phyloP scores from a whole-genome alignment of 2,113 vertebrate genomes.

The Elaphurus davidianus region DNA sequence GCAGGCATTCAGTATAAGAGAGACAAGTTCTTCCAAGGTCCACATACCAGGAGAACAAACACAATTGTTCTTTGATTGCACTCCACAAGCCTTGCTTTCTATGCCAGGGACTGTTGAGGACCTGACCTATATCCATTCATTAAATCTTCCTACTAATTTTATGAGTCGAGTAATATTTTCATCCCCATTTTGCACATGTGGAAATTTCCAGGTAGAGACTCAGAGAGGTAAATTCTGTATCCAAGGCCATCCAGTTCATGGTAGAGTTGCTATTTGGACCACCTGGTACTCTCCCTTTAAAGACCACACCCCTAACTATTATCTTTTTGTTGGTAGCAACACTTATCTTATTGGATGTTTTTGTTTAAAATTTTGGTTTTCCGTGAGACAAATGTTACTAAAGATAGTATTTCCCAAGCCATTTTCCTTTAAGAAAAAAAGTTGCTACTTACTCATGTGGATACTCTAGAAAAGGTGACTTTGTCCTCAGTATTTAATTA shows the following conservation, averaged over 20 bases:
- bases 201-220: neutral
- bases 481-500: no score
- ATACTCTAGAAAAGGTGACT: neutral
- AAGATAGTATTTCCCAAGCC: neutral
- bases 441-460: no score
- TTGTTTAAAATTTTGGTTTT: neutral
- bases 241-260: neutral
- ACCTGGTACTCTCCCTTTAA: neutral
- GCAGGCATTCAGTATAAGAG: no score
- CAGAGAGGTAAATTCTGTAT: neutral
- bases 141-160: neutral
- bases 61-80: accelerated
- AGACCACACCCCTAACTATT: neutral
- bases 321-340: neutral
- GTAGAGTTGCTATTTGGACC: neutral
- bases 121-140: neutral
- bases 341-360: neutral
- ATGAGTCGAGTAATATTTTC: neutral
- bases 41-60: neutral
- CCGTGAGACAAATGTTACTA: neutral
- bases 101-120: no score
- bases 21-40: neutral
- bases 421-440: neutral
- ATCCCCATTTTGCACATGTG: neutral
- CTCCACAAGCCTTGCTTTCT: neutral